These are phyloP conservation scores for Amblyteles armatorius DNA, from an alignment of 2,888 invertebrate genomes.

Conservation along the genomic window DNA sequence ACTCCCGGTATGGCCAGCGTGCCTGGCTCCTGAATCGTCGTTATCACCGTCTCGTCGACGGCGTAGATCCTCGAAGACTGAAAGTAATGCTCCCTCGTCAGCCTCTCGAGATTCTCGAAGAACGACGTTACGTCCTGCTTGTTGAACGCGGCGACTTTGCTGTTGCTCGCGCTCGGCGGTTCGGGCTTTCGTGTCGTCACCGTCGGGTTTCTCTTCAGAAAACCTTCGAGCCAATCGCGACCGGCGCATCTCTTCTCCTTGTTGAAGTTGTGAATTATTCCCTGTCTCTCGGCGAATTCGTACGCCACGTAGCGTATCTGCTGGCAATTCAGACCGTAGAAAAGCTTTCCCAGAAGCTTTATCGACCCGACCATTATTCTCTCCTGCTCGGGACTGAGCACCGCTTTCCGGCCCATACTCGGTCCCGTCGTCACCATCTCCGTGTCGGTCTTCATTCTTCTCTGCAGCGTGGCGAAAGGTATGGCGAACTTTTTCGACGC, in stretches of 20 bases:
- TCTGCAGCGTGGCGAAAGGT: slow-evolving; percentile 69
- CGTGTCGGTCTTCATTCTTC: slow-evolving; percentile 63
- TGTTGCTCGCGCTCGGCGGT: slow-evolving; percentile 43
- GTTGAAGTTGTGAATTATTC: slow-evolving; percentile 74
- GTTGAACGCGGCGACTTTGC: slow-evolving; percentile 61
- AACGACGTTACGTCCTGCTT: slow-evolving; percentile 50
- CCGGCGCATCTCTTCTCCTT: slow-evolving; percentile 70
- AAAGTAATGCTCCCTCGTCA: slow-evolving; percentile 50
- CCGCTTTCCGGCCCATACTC: slow-evolving; percentile 63
- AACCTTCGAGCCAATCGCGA: slow-evolving; percentile 74
- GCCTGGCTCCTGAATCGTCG: slow-evolving; percentile 55
- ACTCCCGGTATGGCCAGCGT: slow-evolving; percentile 76
- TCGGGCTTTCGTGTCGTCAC: slow-evolving; percentile 61
- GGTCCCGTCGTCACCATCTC: slow-evolving; percentile 57
- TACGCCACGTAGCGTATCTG: slow-evolving; percentile 71
- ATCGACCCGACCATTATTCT: slow-evolving; percentile 67
- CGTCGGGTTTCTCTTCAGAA: slow-evolving; percentile 70
- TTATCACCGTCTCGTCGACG: slow-evolving; percentile 67
- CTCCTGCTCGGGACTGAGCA: slow-evolving; percentile 72
- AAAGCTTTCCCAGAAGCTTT: slow-evolving; percentile 68
- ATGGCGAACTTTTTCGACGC: slow-evolving; percentile 65
- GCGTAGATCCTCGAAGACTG: slow-evolving; percentile 55
- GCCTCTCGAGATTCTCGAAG: slow-evolving; percentile 59
- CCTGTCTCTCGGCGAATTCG: slow-evolving; percentile 71
- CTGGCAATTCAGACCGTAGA: slow-evolving; percentile 71